Evolutionary conservation across 2,888 invertebrate genomes (phyloP).

Genomic region (Dendrolimus pini): DNA sequence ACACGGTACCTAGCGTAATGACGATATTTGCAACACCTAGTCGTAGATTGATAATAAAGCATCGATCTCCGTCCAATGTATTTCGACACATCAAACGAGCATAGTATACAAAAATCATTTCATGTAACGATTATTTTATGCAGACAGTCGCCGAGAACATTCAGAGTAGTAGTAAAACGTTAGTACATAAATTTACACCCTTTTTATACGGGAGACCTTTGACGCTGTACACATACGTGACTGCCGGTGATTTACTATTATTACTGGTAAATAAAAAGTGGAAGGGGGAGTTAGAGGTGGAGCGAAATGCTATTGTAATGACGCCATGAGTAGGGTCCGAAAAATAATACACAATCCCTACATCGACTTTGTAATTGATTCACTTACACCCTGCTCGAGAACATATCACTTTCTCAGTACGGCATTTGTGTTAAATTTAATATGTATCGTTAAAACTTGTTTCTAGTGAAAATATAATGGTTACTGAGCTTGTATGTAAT

Average conservation of each 20-base stretch:
- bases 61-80: slow-evolving; percentile 7
- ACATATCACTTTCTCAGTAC: slow-evolving; percentile 24
- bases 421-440: too few relatives aligned
- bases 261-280: slow-evolving; percentile 75
- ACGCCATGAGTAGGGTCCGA: slow-evolving; percentile 56
- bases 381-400: slow-evolving; percentile 48
- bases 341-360: slow-evolving; percentile 51
- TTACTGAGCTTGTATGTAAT: too few relatives aligned
- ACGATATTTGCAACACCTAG: slow-evolving; percentile 2
- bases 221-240: slow-evolving; percentile 47
- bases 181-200: slow-evolving; percentile 55
- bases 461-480: too few relatives aligned
- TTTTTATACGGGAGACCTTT: slow-evolving; percentile 42
- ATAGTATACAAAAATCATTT: slow-evolving; percentile 16
- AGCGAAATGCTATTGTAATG: slow-evolving; percentile 67
- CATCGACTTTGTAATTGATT: slow-evolving; percentile 68
- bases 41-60: slow-evolving; percentile 3
- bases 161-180: slow-evolving; percentile 21
- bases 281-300: slow-evolving; percentile 75
- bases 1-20: not conserved
- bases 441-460: too few relatives aligned
- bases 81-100: slow-evolving; percentile 3
- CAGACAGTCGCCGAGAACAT: slow-evolving; percentile 21
- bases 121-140: slow-evolving; percentile 26
- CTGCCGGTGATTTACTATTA: slow-evolving; percentile 70